Evolutionary conservation across 1,140 invertebrate genomes (phyloP).

Genomic region (Dinothrombium tinctorium): DNA sequence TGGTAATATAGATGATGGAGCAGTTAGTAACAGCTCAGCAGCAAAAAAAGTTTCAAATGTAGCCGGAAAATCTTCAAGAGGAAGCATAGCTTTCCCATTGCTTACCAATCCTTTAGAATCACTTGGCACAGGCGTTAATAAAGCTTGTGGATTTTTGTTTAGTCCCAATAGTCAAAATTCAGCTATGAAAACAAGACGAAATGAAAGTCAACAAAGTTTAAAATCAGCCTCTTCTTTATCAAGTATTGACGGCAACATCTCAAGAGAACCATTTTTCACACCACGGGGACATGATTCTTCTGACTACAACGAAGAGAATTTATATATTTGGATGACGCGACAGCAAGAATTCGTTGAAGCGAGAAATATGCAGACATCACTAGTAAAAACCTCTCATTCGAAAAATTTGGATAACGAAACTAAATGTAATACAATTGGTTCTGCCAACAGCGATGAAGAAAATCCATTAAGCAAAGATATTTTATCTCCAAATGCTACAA

Average conservation of each 20-base stretch:
- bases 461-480: constrained; percentile 10
- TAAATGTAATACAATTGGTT: constrained; percentile 1
- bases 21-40: too few relatives aligned
- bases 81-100: constrained; percentile 48
- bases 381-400: neutral
- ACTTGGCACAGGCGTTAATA: constrained; percentile 7
- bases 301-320: constrained; percentile 34
- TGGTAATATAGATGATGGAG: too few relatives aligned
- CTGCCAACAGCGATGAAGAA: constrained; percentile 1
- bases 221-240: constrained; percentile 15
- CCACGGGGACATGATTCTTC: neutral
- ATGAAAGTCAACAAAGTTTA: constrained; percentile 35
- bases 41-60: constrained; percentile 20
- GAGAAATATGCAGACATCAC: constrained; percentile 5
- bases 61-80: constrained; percentile 31
- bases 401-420: constrained; percentile 1
- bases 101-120: constrained; percentile 15
- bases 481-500: constrained; percentile 15
- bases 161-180: constrained; percentile 17
- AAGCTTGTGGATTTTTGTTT: constrained; percentile 3
- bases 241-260: neutral
- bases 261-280: neutral
- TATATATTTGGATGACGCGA: constrained; percentile 86
- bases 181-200: constrained; percentile 32
- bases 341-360: constrained; percentile 38